Base-by-base conservation (phyloP, 2,113 vertebrate genomes). In the Ibidorhyncha struthersii region DNA sequence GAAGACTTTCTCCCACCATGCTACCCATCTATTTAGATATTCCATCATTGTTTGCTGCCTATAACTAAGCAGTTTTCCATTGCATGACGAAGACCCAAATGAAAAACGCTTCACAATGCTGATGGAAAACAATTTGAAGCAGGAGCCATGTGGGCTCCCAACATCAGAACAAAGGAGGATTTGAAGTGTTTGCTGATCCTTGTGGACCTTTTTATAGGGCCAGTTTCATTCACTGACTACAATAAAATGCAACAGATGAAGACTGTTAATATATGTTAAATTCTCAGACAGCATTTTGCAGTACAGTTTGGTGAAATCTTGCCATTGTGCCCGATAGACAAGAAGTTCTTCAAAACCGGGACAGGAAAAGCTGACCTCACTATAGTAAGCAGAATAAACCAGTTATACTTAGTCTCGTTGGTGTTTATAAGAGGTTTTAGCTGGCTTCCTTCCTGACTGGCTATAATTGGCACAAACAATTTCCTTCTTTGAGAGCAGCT, bases 381-480 rank as follows among this genome's bases (percentile, higher is more conserved):
- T 74, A 8, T 49, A 96, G 93, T 84, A 96, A 90, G 91, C 93
- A 96, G 96, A 96, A 95, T 96, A 95, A 97, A 95, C 91, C 86
- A 95, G 97, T 96, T 96, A 96, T 90, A 96, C 71, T 94, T 97
- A 81, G 66, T 84, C 90, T 90, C 27, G 22, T 82, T 94, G 94
- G 87, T 96, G 81, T 97, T 97, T 96, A 92, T 91, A 97, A 96
- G 81, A 97, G 95, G 96, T 93, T 93, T 95, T 95, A 94, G 49
- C 71, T 97, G 87, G 93, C 69, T 93, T 95, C 95, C 93, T 85
- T 95, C 78, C 90, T 92, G 96, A 76, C 93, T 96, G 86, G 72
- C 93, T 96, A 96, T 95, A 96, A 97, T 88, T 93, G 96, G 92
- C 93, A 95, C 59, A 96, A 90, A 84, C 93, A 92, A 95, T 96